Conservation (phyloP, 1,140 invertebrate genomes). For the Eubasilissa regina region DNA sequence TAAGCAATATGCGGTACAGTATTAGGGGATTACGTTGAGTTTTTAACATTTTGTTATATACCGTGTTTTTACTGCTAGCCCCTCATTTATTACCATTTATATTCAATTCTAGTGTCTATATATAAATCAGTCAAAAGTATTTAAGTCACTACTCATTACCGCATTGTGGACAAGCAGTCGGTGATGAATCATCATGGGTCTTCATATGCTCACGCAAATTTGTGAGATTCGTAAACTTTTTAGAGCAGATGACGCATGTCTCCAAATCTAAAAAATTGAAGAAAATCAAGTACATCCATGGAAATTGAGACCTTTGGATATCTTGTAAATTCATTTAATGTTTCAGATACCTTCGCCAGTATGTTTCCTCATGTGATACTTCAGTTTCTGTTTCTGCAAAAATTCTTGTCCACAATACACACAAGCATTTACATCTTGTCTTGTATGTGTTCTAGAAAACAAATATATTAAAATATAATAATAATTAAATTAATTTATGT, state of each 20-base stretch:
- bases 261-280: slow-evolving; percentile 65
- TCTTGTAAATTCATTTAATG: background rate
- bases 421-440: slow-evolving; percentile 70
- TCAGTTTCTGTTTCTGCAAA: slow-evolving; percentile 69
- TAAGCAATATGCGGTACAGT: too few species aligned
- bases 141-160: slow-evolving; percentile 61
- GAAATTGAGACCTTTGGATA: background rate
- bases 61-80: too few species aligned
- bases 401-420: slow-evolving; percentile 73
- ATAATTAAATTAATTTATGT: too few species aligned
- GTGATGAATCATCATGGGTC: slow-evolving; percentile 63
- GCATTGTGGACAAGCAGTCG: slow-evolving; percentile 66
- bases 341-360: slow-evolving; percentile 67
- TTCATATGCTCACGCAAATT: slow-evolving; percentile 70
- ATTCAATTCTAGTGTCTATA: background rate
- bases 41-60: too few species aligned
- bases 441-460: slow-evolving; percentile 70
- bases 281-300: too few species aligned
- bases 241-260: slow-evolving; percentile 67
- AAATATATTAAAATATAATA: slow-evolving; percentile 6
- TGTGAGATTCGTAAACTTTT: slow-evolving; percentile 68
- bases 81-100: too few species aligned
- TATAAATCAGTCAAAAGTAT: background rate
- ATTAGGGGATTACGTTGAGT: too few species aligned
- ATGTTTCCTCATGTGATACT: slow-evolving; percentile 69